Percentiles rank a stretch among this genome's conserved stretches.
These are phyloP conservation scores for Anguilla marmorata DNA, from an alignment of 2,797 vertebrate genomes.

Conservation along the genomic window DNA sequence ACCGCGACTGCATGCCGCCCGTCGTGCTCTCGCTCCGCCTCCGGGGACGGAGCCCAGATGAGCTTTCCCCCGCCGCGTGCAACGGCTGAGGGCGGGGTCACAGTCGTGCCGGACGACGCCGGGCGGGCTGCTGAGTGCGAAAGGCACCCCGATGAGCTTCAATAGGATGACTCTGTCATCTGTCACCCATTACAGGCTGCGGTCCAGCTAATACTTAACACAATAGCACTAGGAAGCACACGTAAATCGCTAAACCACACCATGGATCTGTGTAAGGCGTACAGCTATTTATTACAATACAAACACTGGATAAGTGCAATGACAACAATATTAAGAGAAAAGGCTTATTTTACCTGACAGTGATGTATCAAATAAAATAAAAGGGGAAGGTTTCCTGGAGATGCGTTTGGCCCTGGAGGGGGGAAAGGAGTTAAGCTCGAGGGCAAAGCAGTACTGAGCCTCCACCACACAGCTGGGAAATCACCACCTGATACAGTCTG, in stretches of 20 bases:
- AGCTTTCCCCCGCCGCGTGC: neutral
- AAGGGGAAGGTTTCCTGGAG: neutral
- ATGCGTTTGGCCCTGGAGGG: neutral
- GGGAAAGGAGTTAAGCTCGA: neutral
- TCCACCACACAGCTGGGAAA: constrained; percentile 42
- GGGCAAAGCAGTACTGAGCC: constrained; percentile 47
- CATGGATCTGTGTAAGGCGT: neutral
- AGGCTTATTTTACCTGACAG: neutral
- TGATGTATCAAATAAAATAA: neutral
- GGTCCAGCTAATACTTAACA: neutral
- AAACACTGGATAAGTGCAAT: too few species aligned
- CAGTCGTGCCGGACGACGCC: neutral
- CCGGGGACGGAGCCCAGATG: constrained; percentile 23
- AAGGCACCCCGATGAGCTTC: neutral
- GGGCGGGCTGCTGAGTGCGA: neutral
- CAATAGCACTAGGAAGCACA: neutral
- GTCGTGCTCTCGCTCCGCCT: constrained; percentile 43
- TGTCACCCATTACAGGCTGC: neutral
- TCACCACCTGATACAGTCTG: constrained; percentile 20
- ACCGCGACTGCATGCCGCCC: constrained; percentile 27
- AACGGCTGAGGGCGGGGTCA: neutral
- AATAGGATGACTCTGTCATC: neutral
- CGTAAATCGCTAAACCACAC: neutral
- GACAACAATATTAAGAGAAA: neutral
- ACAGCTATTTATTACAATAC: neutral